phyloP scores from a whole-genome alignment of 2,888 invertebrate genomes.

The Leptinotarsa tumamoca region DNA sequence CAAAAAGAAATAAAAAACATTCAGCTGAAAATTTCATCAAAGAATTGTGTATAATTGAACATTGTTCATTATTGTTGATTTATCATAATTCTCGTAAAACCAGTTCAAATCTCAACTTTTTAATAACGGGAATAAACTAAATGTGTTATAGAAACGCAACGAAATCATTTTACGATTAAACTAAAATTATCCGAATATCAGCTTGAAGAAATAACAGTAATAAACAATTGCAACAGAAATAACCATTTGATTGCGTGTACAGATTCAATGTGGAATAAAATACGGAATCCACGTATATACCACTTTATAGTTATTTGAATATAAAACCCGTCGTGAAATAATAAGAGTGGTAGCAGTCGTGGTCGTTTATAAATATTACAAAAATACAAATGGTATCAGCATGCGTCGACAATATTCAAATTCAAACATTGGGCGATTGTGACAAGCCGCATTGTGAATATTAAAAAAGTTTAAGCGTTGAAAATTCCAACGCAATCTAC shows the following conservation, averaged over 20 bases:
- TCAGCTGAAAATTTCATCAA: background rate
- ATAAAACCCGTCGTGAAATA: conserved; percentile 30
- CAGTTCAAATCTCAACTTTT: background rate
- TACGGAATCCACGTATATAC: conserved; percentile 28
- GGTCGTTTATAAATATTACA: conserved; percentile 38
- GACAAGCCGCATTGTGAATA: conserved; percentile 60
- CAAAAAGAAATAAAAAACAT: no score
- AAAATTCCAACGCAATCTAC: conserved; percentile 67
- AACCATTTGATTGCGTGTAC: conserved; percentile 38
- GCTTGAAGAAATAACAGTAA: conserved; percentile 31
- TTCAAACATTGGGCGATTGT: conserved; percentile 47
- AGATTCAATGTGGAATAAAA: conserved; percentile 36
- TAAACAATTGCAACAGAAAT: conserved; percentile 38
- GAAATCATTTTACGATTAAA: conserved; percentile 1
- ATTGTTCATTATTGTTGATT: background rate
- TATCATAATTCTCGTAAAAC: background rate
- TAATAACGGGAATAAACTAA: background rate
- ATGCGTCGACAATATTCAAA: conserved; percentile 55
- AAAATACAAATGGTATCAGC: conserved; percentile 39
- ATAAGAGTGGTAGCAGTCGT: conserved; percentile 31
- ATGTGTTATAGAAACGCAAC: conserved; percentile 22
- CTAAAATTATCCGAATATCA: conserved; percentile 8
- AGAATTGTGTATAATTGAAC: background rate
- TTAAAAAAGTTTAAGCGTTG: conserved; percentile 66
- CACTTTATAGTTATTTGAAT: conserved; percentile 19